Evolutionary conservation across 2,113 vertebrate genomes (phyloP), one percentile per base, ranked within the genome.

Genomic region (Tylochromis polylepis): DNA sequence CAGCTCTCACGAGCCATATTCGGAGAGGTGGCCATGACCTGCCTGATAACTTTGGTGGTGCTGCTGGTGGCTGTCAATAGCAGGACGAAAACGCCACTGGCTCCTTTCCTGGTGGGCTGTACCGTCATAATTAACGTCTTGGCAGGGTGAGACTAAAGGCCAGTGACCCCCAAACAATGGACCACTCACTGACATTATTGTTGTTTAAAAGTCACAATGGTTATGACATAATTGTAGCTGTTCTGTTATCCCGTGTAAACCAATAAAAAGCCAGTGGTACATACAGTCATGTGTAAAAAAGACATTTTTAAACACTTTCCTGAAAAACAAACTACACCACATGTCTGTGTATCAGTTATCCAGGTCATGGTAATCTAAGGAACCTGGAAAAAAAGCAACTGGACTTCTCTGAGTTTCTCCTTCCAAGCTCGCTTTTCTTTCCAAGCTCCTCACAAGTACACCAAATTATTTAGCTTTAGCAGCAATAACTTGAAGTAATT

Each of bases 11-110:
- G 86, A 5, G 96, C 95, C 55, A 55, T 96, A 51, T 96, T 96
- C 8, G 96, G 94, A 49, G 96, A 97, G 88, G 86, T 95, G n/a
- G 92, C 92, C 29, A 96, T 97, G 96, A 97, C 96, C 11, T 95
- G 95, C 88, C 27, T 97, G 77, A 65, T 97, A 67, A 95, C 95
- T 55, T 91, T 96, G 95, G 96, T 96, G 91, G 95, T 96, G 59
- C 91, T 96, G 81, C 65, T 96, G 87, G 96, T 91, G 62, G 95
- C 95, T 0, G 92, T 96, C 53, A 96, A 96, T 43, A 9, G 18
- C 34, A 96, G 93, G 91, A 96, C 92, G 3, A 96, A 95, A 82
- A 96, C 91, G 27, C 96, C 96, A 1, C 20, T 96, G 79, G 95
- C 92, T 53, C 96, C 96, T 2, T 95, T 97, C 62, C 83, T 96